Base-by-base conservation (phyloP, 2,113 vertebrate genomes). In the Catharus fuscescens region DNA sequence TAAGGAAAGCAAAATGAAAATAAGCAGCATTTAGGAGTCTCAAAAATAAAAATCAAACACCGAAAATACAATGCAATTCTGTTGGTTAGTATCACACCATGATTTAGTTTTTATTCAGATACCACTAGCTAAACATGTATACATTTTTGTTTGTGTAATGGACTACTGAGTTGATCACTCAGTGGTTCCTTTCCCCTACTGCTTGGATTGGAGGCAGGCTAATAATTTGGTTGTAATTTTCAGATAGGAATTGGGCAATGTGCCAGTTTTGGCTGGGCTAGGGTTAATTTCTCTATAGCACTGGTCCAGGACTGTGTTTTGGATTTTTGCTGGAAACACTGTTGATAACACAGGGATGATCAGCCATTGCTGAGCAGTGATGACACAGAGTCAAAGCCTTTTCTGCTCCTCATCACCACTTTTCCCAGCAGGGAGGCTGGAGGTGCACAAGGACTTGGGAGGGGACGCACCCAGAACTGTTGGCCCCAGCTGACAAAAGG, bases 401-500 rank as follows among this genome's bases (percentile, higher is more conserved):
- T 83, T 62, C 71, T 83, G 26, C 7, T 62, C 31, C 25, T 50
- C 57, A 17, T 12, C 34, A 32, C 61, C 15, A 17, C 42, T 34
- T 34, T 82, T 54, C 24, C 13, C 48, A 57, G 7, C 7, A 21
- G 70, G 17, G 62, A 82, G 11, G n/a, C 9, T 47, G n/a, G 18
- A 67, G 56, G 34, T 56, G 36, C 42, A 18, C 36, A 29, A 64
- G 42, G 15, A 32, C 5, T n/a, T 20, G 8, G 12, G 42, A 44
- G 26, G 12, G 6, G 31, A 44, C 26, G 32, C 18, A 56, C 10
- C 14, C 21, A 20, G 50, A 44, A 50, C 4, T 21, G 10, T 1
- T 74, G 23, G 15, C 10, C 4, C 13, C 26, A 61, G 0, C 0
- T n/a, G 38, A 44, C 26, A 69, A n/a, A 69, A 61, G 8, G 11